Conservation (phyloP, 2,888 invertebrate species). For the Pollenia angustigena region DNA sequence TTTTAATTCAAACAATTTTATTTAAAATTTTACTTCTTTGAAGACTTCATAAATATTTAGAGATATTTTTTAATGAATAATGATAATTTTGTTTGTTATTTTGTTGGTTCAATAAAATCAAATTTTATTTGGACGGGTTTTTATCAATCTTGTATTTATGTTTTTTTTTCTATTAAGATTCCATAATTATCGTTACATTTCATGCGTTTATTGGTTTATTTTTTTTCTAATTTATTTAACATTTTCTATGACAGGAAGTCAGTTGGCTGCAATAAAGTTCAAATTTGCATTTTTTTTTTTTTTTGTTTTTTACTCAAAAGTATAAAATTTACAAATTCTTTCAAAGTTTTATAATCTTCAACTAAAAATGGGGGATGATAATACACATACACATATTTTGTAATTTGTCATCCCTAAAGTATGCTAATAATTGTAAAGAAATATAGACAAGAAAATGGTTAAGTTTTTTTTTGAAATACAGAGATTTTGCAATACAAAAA, state of each 20-base stretch:
- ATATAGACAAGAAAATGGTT: too few species aligned
- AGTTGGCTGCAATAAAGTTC: background rate
- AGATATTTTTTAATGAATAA: conserved; percentile 30
- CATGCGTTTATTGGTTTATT: conserved; percentile 16
- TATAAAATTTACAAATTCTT: background rate
- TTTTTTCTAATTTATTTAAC: conserved; percentile 38
- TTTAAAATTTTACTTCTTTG: background rate
- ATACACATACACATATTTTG: background rate
- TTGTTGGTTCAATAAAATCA: conserved; percentile 75
- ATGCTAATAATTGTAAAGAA: conserved; percentile 18
- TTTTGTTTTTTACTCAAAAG: background rate
- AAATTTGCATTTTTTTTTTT: background rate
- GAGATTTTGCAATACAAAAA: background rate
- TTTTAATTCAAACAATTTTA: background rate
- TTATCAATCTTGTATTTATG: conserved; percentile 80
- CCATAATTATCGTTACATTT: conserved; percentile 50
- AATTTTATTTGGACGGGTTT: conserved; percentile 82
- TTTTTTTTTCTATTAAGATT: conserved; percentile 53
- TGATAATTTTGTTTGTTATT: conserved; percentile 57
- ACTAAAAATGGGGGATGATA: too few species aligned
- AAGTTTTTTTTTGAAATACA: background rate
- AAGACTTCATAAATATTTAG: background rate
- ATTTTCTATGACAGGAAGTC: background rate
- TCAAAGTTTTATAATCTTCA: background rate
- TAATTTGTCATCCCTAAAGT: conserved; percentile 26